Evolutionary conservation across 2,113 vertebrate species (phyloP), one percentile per base, ranked within the genome.

Genomic region (Platichthys stellatus): DNA sequence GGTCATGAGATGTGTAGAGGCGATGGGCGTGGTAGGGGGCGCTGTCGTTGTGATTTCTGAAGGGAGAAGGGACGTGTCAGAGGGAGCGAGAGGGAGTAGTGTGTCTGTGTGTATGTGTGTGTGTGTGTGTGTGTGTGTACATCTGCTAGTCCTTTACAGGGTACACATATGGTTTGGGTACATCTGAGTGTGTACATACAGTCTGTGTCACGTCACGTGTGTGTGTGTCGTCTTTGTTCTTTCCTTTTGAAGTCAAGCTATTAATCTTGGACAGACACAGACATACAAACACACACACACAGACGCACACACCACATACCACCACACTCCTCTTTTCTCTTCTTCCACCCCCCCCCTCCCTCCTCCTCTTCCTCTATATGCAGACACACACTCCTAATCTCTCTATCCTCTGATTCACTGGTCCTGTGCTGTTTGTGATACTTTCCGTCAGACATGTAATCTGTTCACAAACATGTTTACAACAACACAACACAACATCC

Each of bases 21-120:
- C 69, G 2, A 74, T 35, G 20, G 89, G 54, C 0, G 85, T 90
- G 83, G 87, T 90, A 49, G 92, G 82, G 3, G 82, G 87, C 1
- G 91, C 91, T 85, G 94, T 40, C 24, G 94, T 91, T 0, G 91
- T 93, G 12, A 92, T 80, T 43, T 91, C 92, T 92, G 86, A 24
- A 49, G 1, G 17, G 15, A 21, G 13, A 15, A 23, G 8, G 3
- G 57, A 20, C 5, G n/a, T 45, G 43, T 38, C 12, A 45, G 43
- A 45, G 11, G 14, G 14, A 45, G 51, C 4, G 8, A 53, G 18
- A 18, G 4, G 14, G 51, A n/a, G 51, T 7, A 28, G 54, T 76
- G 47, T 71, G 31, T 54, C 45, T 1, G 38, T 58, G 59, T 53
- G 59, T 69, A 2, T 69, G 43, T 45, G n/a, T 21, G 45, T 3